phyloP scores from a whole-genome alignment of 2,888 invertebrate genomes.

The Eilema depressum region DNA sequence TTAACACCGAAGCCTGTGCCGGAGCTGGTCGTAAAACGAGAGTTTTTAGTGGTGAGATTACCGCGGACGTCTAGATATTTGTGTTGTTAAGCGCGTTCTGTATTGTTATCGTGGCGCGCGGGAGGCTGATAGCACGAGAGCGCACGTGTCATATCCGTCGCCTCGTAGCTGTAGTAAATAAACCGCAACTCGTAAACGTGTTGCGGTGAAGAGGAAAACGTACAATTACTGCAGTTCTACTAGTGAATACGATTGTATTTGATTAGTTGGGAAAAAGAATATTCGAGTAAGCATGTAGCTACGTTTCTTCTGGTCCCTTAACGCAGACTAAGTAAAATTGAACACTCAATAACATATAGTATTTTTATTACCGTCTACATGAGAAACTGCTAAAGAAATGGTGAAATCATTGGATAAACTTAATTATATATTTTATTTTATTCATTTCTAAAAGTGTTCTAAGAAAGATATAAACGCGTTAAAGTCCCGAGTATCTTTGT shows the following conservation, averaged over 20 bases:
- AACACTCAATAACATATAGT: no score
- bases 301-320: neutral
- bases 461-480: neutral
- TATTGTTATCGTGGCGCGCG: slow-evolving; percentile 61
- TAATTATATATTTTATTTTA: neutral
- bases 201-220: slow-evolving; percentile 37
- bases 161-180: slow-evolving; percentile 65
- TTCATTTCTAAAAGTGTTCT: neutral
- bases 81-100: slow-evolving; percentile 45
- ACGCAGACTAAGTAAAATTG: no score
- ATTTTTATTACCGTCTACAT: neutral
- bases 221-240: slow-evolving; percentile 18
- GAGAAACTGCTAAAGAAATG: neutral
- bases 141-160: slow-evolving; percentile 63
- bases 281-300: neutral
- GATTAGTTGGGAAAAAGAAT: slow-evolving; percentile 21
- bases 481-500: no score
- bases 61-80: slow-evolving; percentile 45
- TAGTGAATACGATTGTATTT: slow-evolving; percentile 21
- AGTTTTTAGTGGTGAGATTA: slow-evolving; percentile 29
- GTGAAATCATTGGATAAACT: no score
- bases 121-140: slow-evolving; percentile 57
- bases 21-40: slow-evolving; percentile 28
- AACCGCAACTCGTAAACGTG: slow-evolving; percentile 57
- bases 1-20: slow-evolving; percentile 38